phyloP scores from a whole-genome alignment of 1,140 invertebrate species.

The Acyrthosiphon pisum region DNA sequence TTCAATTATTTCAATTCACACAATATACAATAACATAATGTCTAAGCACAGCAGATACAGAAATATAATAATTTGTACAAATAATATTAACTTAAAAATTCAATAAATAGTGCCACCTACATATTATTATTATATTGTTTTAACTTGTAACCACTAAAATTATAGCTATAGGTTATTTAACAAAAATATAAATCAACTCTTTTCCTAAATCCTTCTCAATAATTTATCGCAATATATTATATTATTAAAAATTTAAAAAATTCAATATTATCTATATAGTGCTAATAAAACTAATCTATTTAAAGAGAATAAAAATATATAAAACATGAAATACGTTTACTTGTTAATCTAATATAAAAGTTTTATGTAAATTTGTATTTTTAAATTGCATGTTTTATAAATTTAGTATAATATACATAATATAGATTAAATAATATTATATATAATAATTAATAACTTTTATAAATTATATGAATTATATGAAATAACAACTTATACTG shows the following conservation, averaged over 20 bases:
- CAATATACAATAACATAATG: background rate
- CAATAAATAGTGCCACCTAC: background rate
- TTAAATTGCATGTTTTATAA: background rate
- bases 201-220: background rate
- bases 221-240: background rate
- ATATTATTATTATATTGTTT: too few relatives aligned
- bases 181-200: background rate
- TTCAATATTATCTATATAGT: background rate
- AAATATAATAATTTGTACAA: background rate
- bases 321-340: background rate
- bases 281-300: background rate
- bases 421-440: background rate
- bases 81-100: background rate
- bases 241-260: background rate
- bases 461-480: background rate
- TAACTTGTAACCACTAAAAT: too few relatives aligned
- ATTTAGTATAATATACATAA: background rate
- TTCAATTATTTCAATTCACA: background rate
- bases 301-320: background rate
- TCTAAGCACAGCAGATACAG: background rate
- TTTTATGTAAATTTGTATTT: background rate
- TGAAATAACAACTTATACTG: background rate
- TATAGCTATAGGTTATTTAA: background rate
- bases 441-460: too few relatives aligned
- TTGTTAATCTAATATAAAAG: background rate